A percentile compares a stretch with the other conserved stretches of the same genome.
Conservation (phyloP, 2,113 vertebrate species). For the Pseudorhombus dupliciocellatus region DNA sequence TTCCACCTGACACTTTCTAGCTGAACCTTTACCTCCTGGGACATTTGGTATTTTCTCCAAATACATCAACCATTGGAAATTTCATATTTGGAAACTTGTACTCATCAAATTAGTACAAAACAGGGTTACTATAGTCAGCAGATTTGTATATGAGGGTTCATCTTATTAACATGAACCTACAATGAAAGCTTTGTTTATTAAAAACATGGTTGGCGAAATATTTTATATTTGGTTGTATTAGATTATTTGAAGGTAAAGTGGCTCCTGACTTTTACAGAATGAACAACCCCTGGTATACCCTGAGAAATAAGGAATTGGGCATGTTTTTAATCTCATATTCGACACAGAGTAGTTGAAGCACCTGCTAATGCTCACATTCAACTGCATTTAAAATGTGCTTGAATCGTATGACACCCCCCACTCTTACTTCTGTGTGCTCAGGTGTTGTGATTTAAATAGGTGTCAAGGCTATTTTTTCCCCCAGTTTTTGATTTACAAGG, state of each 20-base stretch:
- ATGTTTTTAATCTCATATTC: not conserved
- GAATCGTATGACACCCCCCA: too few relatives aligned
- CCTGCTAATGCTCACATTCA: not conserved
- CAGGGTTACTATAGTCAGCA: not conserved
- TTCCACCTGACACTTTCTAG: conserved; percentile 29
- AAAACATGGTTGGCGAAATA: too few relatives aligned
- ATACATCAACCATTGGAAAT: conserved; percentile 4
- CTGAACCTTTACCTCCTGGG: not conserved
- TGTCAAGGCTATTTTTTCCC: not conserved
- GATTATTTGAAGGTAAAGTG: too few relatives aligned
- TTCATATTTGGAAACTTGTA: not conserved
- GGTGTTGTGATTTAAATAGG: too few relatives aligned
- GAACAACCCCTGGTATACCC: too few relatives aligned
- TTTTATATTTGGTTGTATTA: too few relatives aligned
- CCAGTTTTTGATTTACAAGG: conserved; percentile 4
- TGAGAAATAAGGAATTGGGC: too few relatives aligned
- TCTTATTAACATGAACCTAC: not conserved
- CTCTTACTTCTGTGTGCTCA: conserved; percentile 1
- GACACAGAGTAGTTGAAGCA: not conserved
- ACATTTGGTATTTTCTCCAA: conserved; percentile 2
- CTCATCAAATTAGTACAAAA: not conserved
- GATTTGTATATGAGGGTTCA: not conserved
- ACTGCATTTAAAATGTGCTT: not conserved
- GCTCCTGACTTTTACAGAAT: too few relatives aligned
- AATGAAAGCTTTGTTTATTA: too few relatives aligned